Evolutionary conservation across 2,797 vertebrate species (phyloP), one percentile per base, ranked within the genome.

Genomic region (Morus bassanus): DNA sequence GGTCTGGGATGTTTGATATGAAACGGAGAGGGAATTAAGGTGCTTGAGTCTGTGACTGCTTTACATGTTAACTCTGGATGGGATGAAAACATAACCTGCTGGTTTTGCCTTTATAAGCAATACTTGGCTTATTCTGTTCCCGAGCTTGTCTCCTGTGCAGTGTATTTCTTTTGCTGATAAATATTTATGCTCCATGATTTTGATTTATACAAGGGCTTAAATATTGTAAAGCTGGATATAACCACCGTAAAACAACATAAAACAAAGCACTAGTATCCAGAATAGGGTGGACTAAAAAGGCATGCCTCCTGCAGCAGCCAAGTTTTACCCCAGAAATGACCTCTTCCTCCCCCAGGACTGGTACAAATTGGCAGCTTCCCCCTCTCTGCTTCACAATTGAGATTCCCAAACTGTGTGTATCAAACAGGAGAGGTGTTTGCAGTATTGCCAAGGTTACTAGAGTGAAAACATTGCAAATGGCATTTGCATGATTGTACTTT

Each of bases 401-500:
- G 92, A 91, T 89, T 90, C 88, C 89, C 94, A 92, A 94, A 95
- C 89, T 84, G 56, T 86, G 87, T 95, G 94, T 94, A 95, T 88
- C 95, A 96, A 97, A 92, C 82, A 96, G 93, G 69, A 96, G 91
- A 96, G 94, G 91, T 96, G 97, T 97, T 97, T 97, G 96, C 89
- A 60, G 91, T 90, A 97, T 97, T 96, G 95, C 97, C 96, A 96
- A 96, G 97, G 97, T 97, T 97, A 97, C 96, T 93, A 91, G 91
- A 96, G 92, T 96, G 97, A 97, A 97, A 97, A 96, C 93, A 97
- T 95, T 95, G 93, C 94, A 97, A 96, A 96, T 94, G 92, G 91
- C 93, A 97, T 97, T 97, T 97, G 95, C 95, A 96, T 97, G 95
- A 97, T 97, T 97, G 93, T 97, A 95, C 94, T 97, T 96, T 93